phyloP scores from a whole-genome alignment of 2,797 vertebrate genomes.

The Crocodylus rhombifer region DNA sequence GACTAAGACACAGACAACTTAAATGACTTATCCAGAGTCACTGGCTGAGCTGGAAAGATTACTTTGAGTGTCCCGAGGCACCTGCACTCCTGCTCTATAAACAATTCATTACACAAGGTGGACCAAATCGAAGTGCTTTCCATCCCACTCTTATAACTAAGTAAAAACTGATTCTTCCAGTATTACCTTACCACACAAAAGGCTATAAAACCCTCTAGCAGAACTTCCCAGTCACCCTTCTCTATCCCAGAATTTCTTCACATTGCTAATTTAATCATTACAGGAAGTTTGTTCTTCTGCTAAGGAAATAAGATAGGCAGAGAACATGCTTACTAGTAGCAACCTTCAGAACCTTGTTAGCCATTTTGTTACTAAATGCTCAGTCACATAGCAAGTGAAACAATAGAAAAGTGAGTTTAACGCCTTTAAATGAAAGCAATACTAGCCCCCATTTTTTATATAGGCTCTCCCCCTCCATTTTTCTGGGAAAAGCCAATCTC shows the following conservation, averaged over 20 bases:
- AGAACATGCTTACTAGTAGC: not conserved
- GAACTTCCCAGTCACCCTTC: not conserved
- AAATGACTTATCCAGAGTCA: not conserved
- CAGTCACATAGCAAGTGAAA: not conserved
- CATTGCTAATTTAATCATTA: slow-evolving; percentile 42
- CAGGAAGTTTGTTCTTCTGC: slow-evolving; percentile 38
- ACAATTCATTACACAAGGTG: not conserved
- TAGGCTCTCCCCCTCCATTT: not conserved
- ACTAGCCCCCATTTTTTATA: not conserved
- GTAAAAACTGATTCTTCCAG: not conserved
- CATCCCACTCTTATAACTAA: not conserved
- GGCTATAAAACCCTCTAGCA: not conserved
- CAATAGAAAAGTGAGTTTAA: not conserved
- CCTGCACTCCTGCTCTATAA: not conserved
- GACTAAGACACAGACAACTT: not conserved
- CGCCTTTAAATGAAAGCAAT: slow-evolving; percentile 19
- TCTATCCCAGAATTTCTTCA: not conserved
- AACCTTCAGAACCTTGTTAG: not conserved
- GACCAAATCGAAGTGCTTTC: accelerated
- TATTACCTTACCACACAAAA: not conserved
- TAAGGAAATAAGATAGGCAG: slow-evolving; percentile 18
- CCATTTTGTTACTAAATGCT: not conserved
- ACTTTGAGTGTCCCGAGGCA: not conserved
- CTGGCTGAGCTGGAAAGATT: not conserved
- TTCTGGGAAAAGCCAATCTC: not conserved